Base-by-base conservation (phyloP, 2,888 invertebrate genomes). In the Habrosyne pyritoides region DNA sequence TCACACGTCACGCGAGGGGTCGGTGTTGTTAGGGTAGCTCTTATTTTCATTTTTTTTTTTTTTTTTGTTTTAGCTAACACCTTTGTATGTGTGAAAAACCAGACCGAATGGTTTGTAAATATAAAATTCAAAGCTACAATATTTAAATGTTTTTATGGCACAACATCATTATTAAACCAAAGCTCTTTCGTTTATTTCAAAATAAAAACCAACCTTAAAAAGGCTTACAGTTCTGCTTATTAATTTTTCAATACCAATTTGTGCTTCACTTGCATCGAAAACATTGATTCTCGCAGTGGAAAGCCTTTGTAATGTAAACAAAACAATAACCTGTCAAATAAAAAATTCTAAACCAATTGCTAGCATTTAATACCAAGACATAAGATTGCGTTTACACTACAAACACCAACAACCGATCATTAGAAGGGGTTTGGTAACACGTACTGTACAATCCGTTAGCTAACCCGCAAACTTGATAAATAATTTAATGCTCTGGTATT, bases 401-500 rank as follows among this genome's bases (percentile, higher is more conserved):
- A 33, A 33, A 7, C 14, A 42, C 42, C 42, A 33, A 33, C 18
- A 42, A 42, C 42, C 42, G 18, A 18, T 18, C 8, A 42, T 42
- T 42, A 42, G 6, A 42, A 42, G 53, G 48, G 47, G 47, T 64
- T 50, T 48, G 21, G 50, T 51, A 51, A 59, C 59, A 42, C 47
- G 55, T 61, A 59, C 49, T 47, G 28, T 47, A 53, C 54, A 52
- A 61, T 56, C 63, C 66, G 57, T 56, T 47, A 24, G 10, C 59
- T 59, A 56, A 60, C 64, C 60, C 47, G 54, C 53, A 58, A 61
- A 66, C 57, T 60, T 66, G 59, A 68, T 69, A 57, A 74, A 73
- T 75, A 68, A 75, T 72, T 65, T 70, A 75, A 67, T 59, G 66
- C 55, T 64, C 18, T 59, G 59, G 68, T 63, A 64, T 59, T 62